Percentiles rank a stretch among this genome's conserved stretches.
Conservation (phyloP, 1,140 invertebrate genomes). For the Sminthurinus signatus region DNA sequence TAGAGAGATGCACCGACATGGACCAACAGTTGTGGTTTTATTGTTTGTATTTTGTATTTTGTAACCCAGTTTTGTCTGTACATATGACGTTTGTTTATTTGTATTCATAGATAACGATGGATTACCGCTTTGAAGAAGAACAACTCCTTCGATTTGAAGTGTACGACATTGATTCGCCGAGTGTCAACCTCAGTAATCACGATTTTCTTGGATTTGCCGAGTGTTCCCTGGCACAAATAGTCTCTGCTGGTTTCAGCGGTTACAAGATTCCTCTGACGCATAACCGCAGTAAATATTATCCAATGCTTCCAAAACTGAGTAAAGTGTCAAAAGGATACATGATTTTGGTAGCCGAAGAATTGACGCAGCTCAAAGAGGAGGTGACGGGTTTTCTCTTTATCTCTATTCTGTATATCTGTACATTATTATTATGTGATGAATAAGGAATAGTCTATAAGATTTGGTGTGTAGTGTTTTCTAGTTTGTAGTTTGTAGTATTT, state of each 20-base stretch:
- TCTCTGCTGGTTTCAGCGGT: constrained; percentile 41
- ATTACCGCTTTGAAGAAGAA: constrained; percentile 49
- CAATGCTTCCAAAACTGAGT: constrained; percentile 30
- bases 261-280: neutral
- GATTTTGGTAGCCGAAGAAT: constrained; percentile 30
- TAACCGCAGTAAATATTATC: constrained; percentile 37
- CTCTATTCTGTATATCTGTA: too few relatives aligned
- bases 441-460: too few relatives aligned
- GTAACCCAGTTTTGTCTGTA: neutral
- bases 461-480: too few relatives aligned
- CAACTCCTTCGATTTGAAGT: constrained; percentile 47
- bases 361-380: constrained; percentile 35
- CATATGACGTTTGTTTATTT: neutral
- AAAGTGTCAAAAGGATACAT: constrained; percentile 31
- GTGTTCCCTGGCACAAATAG: constrained; percentile 51
- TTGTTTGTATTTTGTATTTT: neutral
- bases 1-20: neutral
- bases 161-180: constrained; percentile 45
- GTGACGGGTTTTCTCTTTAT: constrained; percentile 14
- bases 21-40: neutral
- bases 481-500: too few relatives aligned
- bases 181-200: too few relatives aligned
- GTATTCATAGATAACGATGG: constrained; percentile 31
- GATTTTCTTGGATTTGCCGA: constrained; percentile 41
- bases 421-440: too few relatives aligned